Evolutionary conservation across 2,797 vertebrate species (phyloP).

Genomic region (Erethizon dorsatum): DNA sequence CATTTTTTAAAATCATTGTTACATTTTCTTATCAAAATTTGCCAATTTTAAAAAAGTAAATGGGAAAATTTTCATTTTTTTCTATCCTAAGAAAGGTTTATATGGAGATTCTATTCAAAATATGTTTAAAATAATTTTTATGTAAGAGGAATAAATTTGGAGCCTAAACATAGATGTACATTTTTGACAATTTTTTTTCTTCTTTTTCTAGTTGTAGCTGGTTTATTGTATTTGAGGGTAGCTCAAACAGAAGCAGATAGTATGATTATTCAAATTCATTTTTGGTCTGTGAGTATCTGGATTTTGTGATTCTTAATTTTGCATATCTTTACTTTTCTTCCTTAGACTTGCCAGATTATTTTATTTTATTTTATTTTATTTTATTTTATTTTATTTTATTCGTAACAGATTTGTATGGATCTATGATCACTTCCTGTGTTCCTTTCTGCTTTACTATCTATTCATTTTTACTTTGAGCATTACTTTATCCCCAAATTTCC

Average conservation of each 20-base stretch:
- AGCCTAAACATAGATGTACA: background rate
- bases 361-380: no score
- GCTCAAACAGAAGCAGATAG: background rate
- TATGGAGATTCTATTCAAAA: constrained; percentile 13
- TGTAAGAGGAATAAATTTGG: background rate
- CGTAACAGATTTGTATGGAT: background rate
- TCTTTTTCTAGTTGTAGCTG: background rate
- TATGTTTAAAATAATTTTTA: background rate
- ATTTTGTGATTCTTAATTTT: background rate
- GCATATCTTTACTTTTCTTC: background rate
- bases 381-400: background rate
- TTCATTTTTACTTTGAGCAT: constrained; percentile 1
- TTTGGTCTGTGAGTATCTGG: background rate
- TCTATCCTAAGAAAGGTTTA: background rate
- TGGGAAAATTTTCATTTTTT: background rate
- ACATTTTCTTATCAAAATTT: constrained; percentile 5
- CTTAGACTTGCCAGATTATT: background rate
- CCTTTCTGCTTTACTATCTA: background rate
- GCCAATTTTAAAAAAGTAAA: background rate
- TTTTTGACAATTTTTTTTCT: background rate
- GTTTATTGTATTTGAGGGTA: background rate
- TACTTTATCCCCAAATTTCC: background rate
- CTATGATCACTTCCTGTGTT: background rate
- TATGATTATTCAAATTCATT: constrained; percentile 22
- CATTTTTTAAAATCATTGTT: background rate